These are phyloP conservation scores for Strigops habroptila DNA, from an alignment of 2,113 vertebrate species.

Conservation along the genomic window DNA sequence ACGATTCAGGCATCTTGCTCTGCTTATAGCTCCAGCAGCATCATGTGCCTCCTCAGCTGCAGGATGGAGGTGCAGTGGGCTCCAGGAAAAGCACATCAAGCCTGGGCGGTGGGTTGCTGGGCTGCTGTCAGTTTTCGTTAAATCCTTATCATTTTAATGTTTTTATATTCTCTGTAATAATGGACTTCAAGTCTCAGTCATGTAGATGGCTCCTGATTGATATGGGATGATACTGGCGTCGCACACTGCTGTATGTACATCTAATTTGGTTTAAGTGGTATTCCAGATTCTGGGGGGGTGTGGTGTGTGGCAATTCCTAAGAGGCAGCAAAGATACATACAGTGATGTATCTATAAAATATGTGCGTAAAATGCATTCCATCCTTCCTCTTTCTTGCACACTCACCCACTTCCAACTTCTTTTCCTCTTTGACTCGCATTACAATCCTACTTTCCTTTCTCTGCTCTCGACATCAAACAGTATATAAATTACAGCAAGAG, in stretches of 20 bases:
- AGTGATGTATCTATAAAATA: constrained; percentile 67
- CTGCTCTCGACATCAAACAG: constrained; percentile 78
- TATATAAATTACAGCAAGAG: constrained; percentile 77
- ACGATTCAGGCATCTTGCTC: neutral
- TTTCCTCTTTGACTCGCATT: constrained; percentile 73
- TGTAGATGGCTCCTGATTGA: constrained; percentile 42
- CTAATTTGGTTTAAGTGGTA: constrained; percentile 58
- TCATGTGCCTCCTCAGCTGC: neutral
- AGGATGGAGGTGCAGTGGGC: neutral
- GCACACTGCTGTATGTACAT: neutral
- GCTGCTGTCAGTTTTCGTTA: constrained; percentile 9
- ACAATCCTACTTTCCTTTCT: constrained; percentile 70
- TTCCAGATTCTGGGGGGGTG: neutral
- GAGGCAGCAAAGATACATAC: constrained; percentile 43
- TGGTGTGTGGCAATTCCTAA: neutral
- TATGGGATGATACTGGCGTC: constrained; percentile 23
- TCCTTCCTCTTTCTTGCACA: constrained; percentile 64
- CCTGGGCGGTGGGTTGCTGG: neutral
- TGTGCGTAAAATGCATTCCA: constrained; percentile 52
- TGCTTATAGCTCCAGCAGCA: neutral
- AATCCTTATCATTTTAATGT: constrained; percentile 28
- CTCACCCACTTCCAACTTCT: constrained; percentile 73
- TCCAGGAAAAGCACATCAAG: neutral
- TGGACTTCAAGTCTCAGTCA: neutral
- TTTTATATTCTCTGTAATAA: constrained; percentile 29